phyloP scores from a whole-genome alignment of 2,113 vertebrate genomes.

The Abramis brama region DNA sequence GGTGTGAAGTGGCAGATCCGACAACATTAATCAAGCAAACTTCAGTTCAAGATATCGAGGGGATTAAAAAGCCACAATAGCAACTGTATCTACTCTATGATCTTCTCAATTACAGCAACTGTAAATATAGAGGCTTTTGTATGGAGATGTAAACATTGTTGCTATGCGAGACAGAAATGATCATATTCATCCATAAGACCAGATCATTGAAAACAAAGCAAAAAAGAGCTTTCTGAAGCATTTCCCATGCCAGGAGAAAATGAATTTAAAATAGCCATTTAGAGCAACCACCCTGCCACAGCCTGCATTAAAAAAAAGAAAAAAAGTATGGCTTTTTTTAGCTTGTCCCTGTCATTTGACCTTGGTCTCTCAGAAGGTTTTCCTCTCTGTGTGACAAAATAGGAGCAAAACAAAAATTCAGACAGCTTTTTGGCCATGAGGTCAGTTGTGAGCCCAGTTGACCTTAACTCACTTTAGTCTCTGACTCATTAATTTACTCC shows the following conservation, averaged over 20 bases:
- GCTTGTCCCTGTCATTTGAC: constrained; percentile 65
- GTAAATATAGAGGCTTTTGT: background rate
- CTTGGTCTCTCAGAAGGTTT: constrained; percentile 46
- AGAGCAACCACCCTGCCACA: constrained; percentile 53
- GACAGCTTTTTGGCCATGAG: background rate
- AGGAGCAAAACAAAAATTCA: constrained; percentile 28
- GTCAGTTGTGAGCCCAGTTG: background rate
- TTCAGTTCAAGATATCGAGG: background rate
- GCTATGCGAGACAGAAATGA: background rate
- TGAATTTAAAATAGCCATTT: constrained; percentile 54
- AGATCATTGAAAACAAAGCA: constrained; percentile 1
- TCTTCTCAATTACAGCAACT: constrained; percentile 9
- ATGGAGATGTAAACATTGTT: constrained; percentile 50
- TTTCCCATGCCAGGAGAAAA: background rate
- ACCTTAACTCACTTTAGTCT: background rate
- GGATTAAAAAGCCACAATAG: background rate
- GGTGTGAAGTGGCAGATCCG: background rate
- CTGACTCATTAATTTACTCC: background rate
- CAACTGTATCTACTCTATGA: background rate
- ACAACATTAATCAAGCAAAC: background rate
- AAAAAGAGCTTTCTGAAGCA: background rate
- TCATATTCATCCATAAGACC: background rate
- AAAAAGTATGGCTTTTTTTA: constrained; percentile 76
- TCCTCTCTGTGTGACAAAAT: constrained; percentile 40
- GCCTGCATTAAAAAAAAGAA: constrained; percentile 68